These are phyloP conservation scores for Nemopilema nomurai DNA, from an alignment of 30 jellyfish, hydroid and myxozoan genomes.

Conservation along the genomic window DNA sequence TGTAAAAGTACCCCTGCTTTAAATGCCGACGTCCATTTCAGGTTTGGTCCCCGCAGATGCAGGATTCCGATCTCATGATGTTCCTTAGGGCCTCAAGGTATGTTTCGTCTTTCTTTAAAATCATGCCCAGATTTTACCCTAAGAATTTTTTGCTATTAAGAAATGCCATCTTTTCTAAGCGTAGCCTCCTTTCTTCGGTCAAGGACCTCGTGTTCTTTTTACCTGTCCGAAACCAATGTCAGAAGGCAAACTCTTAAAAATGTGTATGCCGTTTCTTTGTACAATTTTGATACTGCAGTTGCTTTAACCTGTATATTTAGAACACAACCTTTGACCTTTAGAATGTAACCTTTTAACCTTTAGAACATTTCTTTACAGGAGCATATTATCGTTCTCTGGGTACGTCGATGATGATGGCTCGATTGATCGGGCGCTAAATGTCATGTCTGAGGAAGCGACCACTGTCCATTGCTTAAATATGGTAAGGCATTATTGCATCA, in stretches of 20 bases:
- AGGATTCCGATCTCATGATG: constrained; percentile 80
- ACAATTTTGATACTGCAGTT: no score
- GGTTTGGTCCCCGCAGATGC: constrained; percentile 91
- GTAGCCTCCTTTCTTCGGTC: no score
- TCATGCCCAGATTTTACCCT: no score
- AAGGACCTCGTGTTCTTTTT: no score
- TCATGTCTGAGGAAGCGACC: constrained; percentile 84
- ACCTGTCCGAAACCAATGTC: no score
- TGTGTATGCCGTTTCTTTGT: no score
- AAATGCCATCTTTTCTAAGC: no score
- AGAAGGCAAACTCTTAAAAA: no score
- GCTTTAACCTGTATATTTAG: background rate
- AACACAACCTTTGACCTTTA: background rate
- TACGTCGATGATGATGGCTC: constrained; percentile 82
- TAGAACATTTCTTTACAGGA: constrained; percentile 54
- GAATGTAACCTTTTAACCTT: no score
- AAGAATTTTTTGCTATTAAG: no score
- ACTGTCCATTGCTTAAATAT: constrained; percentile 80
- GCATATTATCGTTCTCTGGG: constrained; percentile 93
- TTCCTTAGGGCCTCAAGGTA: constrained; percentile 95
- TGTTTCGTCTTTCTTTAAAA: no score
- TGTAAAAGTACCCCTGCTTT: background rate
- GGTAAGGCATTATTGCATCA: constrained; percentile 52
- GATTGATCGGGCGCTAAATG: constrained; percentile 76
- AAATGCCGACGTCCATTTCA: background rate